These are phyloP conservation scores for Brachyhypopomus occidentalis DNA, from an alignment of 2,113 vertebrate species.

Conservation along the genomic window DNA sequence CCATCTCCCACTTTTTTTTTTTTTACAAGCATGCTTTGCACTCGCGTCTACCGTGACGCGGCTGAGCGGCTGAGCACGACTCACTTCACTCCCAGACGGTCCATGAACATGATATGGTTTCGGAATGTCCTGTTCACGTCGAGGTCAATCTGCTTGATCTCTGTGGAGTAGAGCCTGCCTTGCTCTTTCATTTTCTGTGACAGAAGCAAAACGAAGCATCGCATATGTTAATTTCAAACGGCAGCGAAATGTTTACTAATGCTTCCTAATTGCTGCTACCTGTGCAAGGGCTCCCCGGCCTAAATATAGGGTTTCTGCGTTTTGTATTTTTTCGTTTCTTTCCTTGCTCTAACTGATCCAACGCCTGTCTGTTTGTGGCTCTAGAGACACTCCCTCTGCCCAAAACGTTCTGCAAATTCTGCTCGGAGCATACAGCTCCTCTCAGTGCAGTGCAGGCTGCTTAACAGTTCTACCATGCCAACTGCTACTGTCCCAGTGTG, in stretches of 20 bases:
- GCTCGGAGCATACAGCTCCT: conserved; percentile 19
- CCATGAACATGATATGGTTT: conserved; percentile 92
- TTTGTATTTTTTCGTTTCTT: conserved; percentile 8
- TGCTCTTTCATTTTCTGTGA: conserved; percentile 87
- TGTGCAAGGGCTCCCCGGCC: background rate
- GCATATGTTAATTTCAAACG: too few species aligned
- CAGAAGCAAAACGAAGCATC: background rate
- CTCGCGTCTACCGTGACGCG: background rate
- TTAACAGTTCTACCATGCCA: background rate
- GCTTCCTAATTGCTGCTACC: background rate
- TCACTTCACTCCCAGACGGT: conserved; percentile 89
- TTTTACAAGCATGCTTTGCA: too few species aligned
- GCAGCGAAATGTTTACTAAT: background rate
- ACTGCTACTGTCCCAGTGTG: background rate
- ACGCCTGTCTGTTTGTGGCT: conserved; percentile 46
- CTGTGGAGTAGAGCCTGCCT: conserved; percentile 77
- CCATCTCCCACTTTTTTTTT: background rate
- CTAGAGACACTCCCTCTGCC: conserved; percentile 11
- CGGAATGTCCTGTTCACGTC: conserved; percentile 90
- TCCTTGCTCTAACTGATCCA: conserved; percentile 1
- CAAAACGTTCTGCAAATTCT: conserved; percentile 25
- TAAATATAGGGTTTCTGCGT: conserved; percentile 2
- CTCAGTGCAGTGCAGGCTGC: background rate
- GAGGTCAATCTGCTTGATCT: conserved; percentile 91
- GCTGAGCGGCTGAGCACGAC: conserved; percentile 50